phyloP scores from a whole-genome alignment of 2,113 vertebrate genomes.

The Cricetomys ansorgei region DNA sequence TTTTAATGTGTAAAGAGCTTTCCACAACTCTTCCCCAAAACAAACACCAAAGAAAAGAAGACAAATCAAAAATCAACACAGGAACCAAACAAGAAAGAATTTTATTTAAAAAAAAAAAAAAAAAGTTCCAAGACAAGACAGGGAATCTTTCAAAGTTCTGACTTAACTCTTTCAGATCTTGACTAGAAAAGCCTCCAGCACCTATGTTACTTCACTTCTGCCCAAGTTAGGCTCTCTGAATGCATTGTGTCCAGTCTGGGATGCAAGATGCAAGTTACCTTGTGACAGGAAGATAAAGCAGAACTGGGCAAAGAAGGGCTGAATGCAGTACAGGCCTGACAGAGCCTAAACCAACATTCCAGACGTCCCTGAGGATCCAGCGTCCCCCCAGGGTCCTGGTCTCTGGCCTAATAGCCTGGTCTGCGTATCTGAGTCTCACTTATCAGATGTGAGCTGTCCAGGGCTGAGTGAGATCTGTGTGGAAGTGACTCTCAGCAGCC shows the following conservation, averaged over 20 bases:
- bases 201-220: not conserved
- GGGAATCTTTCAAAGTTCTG: not conserved
- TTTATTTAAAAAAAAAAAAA: not conserved
- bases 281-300: not conserved
- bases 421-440: not conserved
- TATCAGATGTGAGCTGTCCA: not conserved
- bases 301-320: not conserved
- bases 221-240: not conserved
- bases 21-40: slow-evolving; percentile 9
- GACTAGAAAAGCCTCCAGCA: not conserved
- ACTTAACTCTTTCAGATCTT: not conserved
- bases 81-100: slow-evolving; percentile 42
- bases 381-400: not conserved
- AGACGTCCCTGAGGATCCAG: not conserved
- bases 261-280: not conserved
- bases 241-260: not conserved
- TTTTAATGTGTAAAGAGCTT: slow-evolving; percentile 15
- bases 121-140: not conserved
- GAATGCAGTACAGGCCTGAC: not conserved
- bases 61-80: not conserved
- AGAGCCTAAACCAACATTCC: not conserved
- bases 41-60: not conserved
- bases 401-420: not conserved
- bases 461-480: not conserved
- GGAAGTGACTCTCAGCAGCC: not conserved